Base-by-base conservation (phyloP, 92 coral and sea anemone species). In the Epizoanthus fatuus region DNA sequence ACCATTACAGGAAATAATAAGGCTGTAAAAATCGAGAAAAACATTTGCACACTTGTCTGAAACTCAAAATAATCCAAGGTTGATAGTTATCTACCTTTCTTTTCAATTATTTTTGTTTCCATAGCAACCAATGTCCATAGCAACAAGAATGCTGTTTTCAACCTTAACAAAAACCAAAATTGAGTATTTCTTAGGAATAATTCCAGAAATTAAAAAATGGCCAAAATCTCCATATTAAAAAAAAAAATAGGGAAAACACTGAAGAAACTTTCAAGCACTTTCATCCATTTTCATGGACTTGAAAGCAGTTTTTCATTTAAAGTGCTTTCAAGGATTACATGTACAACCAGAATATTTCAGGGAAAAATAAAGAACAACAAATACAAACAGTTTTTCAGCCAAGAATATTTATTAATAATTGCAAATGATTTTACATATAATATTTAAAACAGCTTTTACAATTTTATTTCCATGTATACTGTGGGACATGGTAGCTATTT, bases 401-500 rank as follows among this genome's bases (percentile, higher is more conserved):
- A 75, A 75, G 38, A 47, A 40, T 76, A 55, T 76, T 76, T 76
- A 59, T 76, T 76, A 10, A 19, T 59, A 25, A 57, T 55, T 75
- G 39, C 42, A 76, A 42, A 22, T 38, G 6, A 45, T 58, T 73
- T 47, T 59, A 59, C 69, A 38, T 57, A 11, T 63, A 76, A 57
- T n/a, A 39, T n/a, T n/a, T 3, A 59, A 76, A 19, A 15, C 81
- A 76, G 81, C 4, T 58, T 59, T 76, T 76, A 76, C 69, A 76
- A 57, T 76, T 76, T 58, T 75, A 59, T 58, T 76, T 76, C 6
- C 81, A 76, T 59, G 57, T 39, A 40, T 40, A 76, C 58, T 59
- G 81, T 76, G 81, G 81, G 81, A 39, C 37, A 59, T 76, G 81
- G 81, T 68, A 76, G 69, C 81, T 76, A 58, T 76, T 76, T 59